phyloP scores from a whole-genome alignment of 2,113 vertebrate genomes.

The Myocastor coypus region DNA sequence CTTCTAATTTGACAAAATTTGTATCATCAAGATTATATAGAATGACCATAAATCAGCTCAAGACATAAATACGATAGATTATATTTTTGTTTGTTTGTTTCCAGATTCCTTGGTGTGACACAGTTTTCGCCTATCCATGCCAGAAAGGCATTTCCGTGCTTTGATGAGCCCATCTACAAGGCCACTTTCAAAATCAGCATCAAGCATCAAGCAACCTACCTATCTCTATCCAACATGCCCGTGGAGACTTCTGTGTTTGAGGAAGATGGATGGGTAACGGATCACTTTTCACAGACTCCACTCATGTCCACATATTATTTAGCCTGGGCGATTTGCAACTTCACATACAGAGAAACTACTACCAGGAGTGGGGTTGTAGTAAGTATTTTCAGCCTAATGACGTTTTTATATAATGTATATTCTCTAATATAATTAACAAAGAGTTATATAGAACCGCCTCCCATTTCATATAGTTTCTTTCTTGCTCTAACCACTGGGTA shows the following conservation, averaged over 20 bases:
- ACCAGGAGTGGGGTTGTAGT: constrained; percentile 93
- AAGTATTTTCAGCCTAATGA: constrained; percentile 85
- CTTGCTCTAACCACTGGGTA: not conserved
- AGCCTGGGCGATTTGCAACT: constrained; percentile 99
- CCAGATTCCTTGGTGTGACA: constrained; percentile 95
- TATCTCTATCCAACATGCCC: constrained; percentile 98
- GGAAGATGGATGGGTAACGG: constrained; percentile 95
- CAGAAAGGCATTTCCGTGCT: constrained; percentile 98
- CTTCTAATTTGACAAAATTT: not conserved
- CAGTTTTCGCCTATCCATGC: constrained; percentile 98
- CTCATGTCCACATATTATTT: constrained; percentile 99
- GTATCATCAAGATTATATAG: not conserved
- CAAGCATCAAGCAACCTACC: constrained; percentile 94
- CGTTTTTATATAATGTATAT: constrained; percentile 43
- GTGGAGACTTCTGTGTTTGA: constrained; percentile 91
- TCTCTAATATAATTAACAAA: constrained; percentile 4
- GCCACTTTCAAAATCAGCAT: constrained; percentile 97
- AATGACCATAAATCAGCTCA: constrained; percentile 25
- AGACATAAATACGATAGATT: constrained; percentile 42
- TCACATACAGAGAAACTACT: constrained; percentile 94
- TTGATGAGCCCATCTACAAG: constrained; percentile 99
- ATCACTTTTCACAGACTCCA: constrained; percentile 95
- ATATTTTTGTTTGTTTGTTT: constrained; percentile 29
- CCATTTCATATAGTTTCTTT: not conserved
- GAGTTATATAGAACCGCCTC: not conserved